A percentile compares a stretch with the other conserved stretches of the same genome.
These are phyloP conservation scores for Drosophila suzukii DNA, from an alignment of 1,140 invertebrate genomes.

Conservation along the genomic window DNA sequence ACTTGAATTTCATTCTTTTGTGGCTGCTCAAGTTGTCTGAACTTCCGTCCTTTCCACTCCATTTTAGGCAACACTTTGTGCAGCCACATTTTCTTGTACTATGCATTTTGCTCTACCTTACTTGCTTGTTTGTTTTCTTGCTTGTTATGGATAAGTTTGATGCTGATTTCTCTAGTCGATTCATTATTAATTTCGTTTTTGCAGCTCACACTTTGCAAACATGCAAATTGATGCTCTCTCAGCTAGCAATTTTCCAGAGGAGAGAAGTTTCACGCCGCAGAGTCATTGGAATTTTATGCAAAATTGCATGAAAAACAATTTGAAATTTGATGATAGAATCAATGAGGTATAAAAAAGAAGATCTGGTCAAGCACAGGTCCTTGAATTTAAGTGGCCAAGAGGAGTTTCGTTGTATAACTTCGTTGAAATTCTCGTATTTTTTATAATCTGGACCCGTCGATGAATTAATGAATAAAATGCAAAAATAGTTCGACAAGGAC, in stretches of 20 bases:
- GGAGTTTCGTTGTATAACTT: conserved; percentile 4
- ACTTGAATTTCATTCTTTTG: conserved; percentile 51
- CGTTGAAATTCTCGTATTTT: not conserved
- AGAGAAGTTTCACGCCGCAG: conserved; percentile 9
- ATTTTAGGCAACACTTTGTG: conserved; percentile 29
- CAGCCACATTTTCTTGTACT: conserved; percentile 15
- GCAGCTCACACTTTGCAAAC: conserved; percentile 38
- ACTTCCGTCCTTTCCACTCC: conserved; percentile 28
- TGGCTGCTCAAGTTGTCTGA: conserved; percentile 30
- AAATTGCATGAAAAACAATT: conserved; percentile 28
- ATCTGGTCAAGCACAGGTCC: conserved; percentile 13
- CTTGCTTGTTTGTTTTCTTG: conserved; percentile 28
- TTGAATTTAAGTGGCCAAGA: conserved; percentile 7
- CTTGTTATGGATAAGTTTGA: conserved; percentile 43
- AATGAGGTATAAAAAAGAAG: conserved; percentile 12
- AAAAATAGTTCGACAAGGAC: not conserved
- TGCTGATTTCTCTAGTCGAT: conserved; percentile 43
- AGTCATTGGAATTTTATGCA: conserved; percentile 30
- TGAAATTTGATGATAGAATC: conserved; percentile 23
- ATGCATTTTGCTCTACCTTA: conserved; percentile 13
- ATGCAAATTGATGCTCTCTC: conserved; percentile 39
- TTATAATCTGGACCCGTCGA: not conserved
- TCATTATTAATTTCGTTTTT: conserved; percentile 46
- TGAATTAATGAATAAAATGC: not conserved
- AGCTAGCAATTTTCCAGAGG: conserved; percentile 20